A percentile compares a stretch with the other conserved stretches of the same genome.
Evolutionary conservation across 92 coral and sea anemone genomes (phyloP).

Genomic region (Zoanthus sociatus): DNA sequence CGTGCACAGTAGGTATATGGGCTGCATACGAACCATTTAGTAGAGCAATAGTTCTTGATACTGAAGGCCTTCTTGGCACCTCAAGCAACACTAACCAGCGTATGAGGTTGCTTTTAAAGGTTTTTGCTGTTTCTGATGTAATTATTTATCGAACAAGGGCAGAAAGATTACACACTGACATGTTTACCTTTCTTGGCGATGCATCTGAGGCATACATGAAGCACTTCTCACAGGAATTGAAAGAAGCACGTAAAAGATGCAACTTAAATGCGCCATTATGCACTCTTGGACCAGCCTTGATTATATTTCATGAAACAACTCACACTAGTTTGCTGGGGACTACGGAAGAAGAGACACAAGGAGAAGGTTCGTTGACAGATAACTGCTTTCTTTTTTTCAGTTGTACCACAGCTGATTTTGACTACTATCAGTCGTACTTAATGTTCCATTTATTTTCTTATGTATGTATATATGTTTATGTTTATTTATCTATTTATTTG

Average conservation of each 20-base stretch:
- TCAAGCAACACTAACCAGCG: slow-evolving; percentile 91
- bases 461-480: too few relatives aligned
- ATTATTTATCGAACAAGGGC: slow-evolving; percentile 95
- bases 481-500: too few relatives aligned
- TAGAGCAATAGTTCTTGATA: slow-evolving; percentile 82
- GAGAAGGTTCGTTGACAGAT: slow-evolving; percentile 60
- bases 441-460: too few relatives aligned
- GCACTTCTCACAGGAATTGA: slow-evolving; percentile 94
- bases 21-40: slow-evolving; percentile 88
- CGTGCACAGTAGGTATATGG: slow-evolving; percentile 99
- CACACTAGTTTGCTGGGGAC: slow-evolving; percentile 88
- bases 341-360: slow-evolving; percentile 61
- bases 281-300: slow-evolving; percentile 95
- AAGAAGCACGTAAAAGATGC: slow-evolving; percentile 82
- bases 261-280: slow-evolving; percentile 92
- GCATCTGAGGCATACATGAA: slow-evolving; percentile 97
- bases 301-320: slow-evolving; percentile 97
- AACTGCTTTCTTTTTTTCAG: not conserved
- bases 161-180: slow-evolving; percentile 92
- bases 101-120: slow-evolving; percentile 88
- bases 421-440: too few relatives aligned
- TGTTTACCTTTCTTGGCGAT: slow-evolving; percentile 98
- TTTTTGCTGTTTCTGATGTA: slow-evolving; percentile 94
- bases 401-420: too few relatives aligned
- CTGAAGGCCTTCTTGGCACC: slow-evolving; percentile 95